Evolutionary conservation across 2,888 invertebrate species (phyloP), one percentile per base, ranked within the genome.

Genomic region (Andrena praecox): DNA sequence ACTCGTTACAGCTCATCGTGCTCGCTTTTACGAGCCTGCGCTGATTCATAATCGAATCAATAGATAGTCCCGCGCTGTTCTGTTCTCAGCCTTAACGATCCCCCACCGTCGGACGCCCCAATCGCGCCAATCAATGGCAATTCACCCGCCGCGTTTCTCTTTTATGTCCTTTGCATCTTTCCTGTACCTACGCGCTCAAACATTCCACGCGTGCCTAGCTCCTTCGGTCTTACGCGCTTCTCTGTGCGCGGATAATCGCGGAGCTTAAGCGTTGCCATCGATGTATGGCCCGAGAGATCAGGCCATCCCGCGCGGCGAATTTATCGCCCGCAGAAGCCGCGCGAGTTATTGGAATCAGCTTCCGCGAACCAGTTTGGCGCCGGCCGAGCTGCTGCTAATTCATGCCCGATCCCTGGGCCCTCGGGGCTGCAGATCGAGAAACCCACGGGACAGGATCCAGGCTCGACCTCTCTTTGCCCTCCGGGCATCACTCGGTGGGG

Each of bases 1-100:
- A 77, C 82, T 89, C 86, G 89, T 89, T 90, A 90, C 85, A 78
- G 76, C 76, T 87, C 85, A 87, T 87, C 87, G 84, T 78, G 82
- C 71, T 48, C 73, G 75, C 77, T 76, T 89, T 89, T 87, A 88
- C 86, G 88, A 88, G 81, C 74, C 70, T 80, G 84, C 60, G 54
- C 74, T 82, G 85, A 87, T 87, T 84, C 84, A 83, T 84, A 89
- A 88, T 89, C 85, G 79, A 80, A 84, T 82, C 71, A 70, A 82
- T 81, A 83, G 72, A 52, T 71, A 48, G 63, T 67, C 8, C 33
- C 29, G 29, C 29, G 29, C 2, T 29, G 29, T 4, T 29, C 29
- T 29, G 29, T 3, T 29, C 29, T 29, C 33, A 3, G 35, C 20
- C 50, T 56, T 67, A 82, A 64, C 62, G 75, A 77, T 54, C 56